phyloP scores from a whole-genome alignment of 2,888 invertebrate genomes.

The Andrena camellia region DNA sequence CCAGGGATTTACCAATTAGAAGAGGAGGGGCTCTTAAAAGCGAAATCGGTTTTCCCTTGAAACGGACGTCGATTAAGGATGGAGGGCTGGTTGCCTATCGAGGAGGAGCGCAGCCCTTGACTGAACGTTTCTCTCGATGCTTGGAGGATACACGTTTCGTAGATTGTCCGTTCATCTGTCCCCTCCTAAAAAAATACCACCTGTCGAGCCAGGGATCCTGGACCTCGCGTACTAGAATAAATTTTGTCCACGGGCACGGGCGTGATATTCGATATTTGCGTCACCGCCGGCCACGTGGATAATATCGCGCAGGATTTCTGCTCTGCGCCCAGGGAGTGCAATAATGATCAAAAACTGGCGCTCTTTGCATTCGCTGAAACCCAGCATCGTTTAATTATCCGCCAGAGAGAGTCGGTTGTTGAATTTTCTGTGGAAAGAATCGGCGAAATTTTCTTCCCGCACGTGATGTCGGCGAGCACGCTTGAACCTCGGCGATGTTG shows the following conservation, averaged over 20 bases:
- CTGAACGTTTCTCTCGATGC: neutral
- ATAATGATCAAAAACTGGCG: neutral
- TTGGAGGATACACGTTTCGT: constrained; percentile 1
- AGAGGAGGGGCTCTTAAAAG: constrained; percentile 15
- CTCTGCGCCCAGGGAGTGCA: too few relatives aligned
- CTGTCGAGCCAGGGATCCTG: constrained; percentile 35
- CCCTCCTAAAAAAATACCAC: constrained; percentile 46
- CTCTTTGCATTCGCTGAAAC: neutral
- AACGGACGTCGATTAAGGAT: constrained; percentile 38
- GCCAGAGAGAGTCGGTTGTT: too few relatives aligned
- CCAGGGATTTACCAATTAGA: constrained; percentile 44
- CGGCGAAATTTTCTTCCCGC: too few relatives aligned
- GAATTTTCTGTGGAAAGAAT: too few relatives aligned
- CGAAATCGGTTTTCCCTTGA: constrained; percentile 49
- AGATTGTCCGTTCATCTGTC: neutral
- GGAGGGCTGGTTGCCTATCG: constrained; percentile 9
- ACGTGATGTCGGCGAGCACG: too few relatives aligned
- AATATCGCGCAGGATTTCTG: constrained; percentile 31
- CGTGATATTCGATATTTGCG: constrained; percentile 22
- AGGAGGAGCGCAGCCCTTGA: neutral
- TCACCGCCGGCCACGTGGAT: neutral
- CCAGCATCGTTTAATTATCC: too few relatives aligned
- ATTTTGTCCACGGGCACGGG: constrained; percentile 17
- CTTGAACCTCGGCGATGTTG: too few relatives aligned
- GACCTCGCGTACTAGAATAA: constrained; percentile 36